Percentiles rank a stretch among this genome's conserved stretches.
These are phyloP conservation scores for Silurus lanzhouensis DNA, from an alignment of 2,797 vertebrate genomes.

Conservation along the genomic window DNA sequence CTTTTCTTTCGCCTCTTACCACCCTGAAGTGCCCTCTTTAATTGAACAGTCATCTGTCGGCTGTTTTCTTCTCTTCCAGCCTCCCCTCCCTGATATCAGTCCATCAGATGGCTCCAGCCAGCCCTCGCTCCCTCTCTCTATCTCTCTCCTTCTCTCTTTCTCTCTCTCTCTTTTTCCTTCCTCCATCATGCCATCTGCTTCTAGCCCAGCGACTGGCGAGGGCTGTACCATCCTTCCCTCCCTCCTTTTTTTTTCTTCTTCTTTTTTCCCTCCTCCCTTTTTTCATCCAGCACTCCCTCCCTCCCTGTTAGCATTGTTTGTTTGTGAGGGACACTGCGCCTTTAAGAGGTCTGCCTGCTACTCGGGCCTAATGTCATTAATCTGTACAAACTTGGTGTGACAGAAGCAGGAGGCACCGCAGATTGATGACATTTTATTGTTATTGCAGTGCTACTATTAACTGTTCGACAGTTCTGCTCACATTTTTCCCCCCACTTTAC, in stretches of 20 bases:
- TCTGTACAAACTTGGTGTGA: conserved; percentile 88
- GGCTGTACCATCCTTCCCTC: conserved; percentile 55
- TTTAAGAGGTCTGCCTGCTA: conserved; percentile 82
- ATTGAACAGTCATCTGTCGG: conserved; percentile 71
- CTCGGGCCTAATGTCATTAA: conserved; percentile 84
- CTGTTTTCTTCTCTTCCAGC: conserved; percentile 58
- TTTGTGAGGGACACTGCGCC: conserved; percentile 68
- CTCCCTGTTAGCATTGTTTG: conserved; percentile 59
- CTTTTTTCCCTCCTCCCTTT: conserved; percentile 15
- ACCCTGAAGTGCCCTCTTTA: conserved; percentile 68
- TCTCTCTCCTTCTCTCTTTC: conserved; percentile 29
- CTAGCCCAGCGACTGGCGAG: conserved; percentile 57
- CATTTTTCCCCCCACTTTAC: conserved; percentile 60
- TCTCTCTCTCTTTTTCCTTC: conserved; percentile 36
- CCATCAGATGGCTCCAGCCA: conserved; percentile 59
- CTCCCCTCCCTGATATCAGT: conserved; percentile 58
- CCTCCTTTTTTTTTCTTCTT: conserved; percentile 13
- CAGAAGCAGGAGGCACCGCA: conserved; percentile 83
- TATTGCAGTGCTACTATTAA: conserved; percentile 85
- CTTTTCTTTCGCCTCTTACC: conserved; percentile 58
- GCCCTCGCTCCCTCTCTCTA: conserved; percentile 24
- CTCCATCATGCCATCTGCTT: conserved; percentile 65
- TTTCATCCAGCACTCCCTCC: conserved; percentile 51
- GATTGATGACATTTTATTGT: conserved; percentile 89
- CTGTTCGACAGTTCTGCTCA: conserved; percentile 76